Evolutionary conservation across 2,888 invertebrate species (phyloP), one percentile per base, ranked within the genome.

Genomic region (Mechanitis messenoides): DNA sequence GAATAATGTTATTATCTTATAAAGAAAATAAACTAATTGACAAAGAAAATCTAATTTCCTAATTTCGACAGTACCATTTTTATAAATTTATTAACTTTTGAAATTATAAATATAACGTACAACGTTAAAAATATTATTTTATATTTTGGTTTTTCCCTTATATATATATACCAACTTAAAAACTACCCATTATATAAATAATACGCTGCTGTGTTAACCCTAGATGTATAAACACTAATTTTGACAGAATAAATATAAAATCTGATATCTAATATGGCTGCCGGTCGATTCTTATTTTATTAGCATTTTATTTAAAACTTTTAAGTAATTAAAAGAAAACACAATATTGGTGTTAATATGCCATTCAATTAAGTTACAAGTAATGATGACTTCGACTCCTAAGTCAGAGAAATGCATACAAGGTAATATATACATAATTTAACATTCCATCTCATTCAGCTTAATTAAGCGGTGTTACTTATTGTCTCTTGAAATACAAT

Each of bases 371-470:
- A 69, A 76, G 71, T 71, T 67, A 59, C 72, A 67, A 71, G 71
- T 69, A 78, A 83, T 73, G 77, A 90, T 90, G 90, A 88, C 85
- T 84, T 90, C 90, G 70, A 90, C 89, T 77, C 89, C 89, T 71
- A 89, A 89, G 84, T 82, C 88, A 79, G 90, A 89, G 68, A 89
- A 85, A 88, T 87, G 81, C 72, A 86, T 84, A 74, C 87, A 84
- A 79, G 89, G 89, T 90, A 83, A 85, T 87, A 71, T 74, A 76
- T 42, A 55, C 53, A 69, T 73, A 74, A 67, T 78, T 65, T 64
- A 77, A 74, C 75, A 71, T 72, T 75, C 66, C 64, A 63, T 62
- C 50, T 61, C 58, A 58, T 62, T 62, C 55, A 60, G 60, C 58
- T 64, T 60, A 50, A 50, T 50, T n/a, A n/a, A n/a, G 50, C 50